A percentile compares a stretch with the other conserved stretches of the same genome.
Conservation (phyloP, 1,140 invertebrate species). For the Nebria ingens region DNA sequence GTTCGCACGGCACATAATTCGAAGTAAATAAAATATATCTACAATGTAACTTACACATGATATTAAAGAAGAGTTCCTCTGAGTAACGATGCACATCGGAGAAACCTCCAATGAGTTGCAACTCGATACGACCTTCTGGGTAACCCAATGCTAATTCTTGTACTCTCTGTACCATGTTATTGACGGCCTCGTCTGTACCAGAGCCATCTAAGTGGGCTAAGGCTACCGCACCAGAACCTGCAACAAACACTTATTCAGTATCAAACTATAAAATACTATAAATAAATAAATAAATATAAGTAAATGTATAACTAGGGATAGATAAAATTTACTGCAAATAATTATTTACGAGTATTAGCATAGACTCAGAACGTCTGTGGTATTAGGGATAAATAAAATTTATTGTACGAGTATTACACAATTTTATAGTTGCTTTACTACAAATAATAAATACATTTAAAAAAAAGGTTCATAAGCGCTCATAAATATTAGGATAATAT, state of each 20-base stretch:
- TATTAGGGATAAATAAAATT: too few relatives aligned
- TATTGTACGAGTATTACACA: too few relatives aligned
- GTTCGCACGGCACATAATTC: not conserved
- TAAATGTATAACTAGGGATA: too few relatives aligned
- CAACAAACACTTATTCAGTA: slow-evolving; percentile 15
- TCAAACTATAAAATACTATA: not conserved
- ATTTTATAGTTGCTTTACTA: too few relatives aligned
- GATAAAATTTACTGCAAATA: too few relatives aligned
- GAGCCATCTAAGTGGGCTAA: slow-evolving; percentile 83
- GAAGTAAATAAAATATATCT: not conserved
- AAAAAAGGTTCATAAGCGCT: too few relatives aligned
- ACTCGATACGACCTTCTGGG: slow-evolving; percentile 74
- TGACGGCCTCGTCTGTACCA: slow-evolving; percentile 69
- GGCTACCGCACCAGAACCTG: slow-evolving; percentile 78
- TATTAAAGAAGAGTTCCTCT: slow-evolving; percentile 80
- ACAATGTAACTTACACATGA: slow-evolving; percentile 65
- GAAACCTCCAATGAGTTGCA: slow-evolving; percentile 85
- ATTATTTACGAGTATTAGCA: too few relatives aligned
- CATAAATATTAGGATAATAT: too few relatives aligned
- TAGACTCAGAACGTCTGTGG: too few relatives aligned
- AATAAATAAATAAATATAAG: not conserved
- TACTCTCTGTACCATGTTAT: slow-evolving; percentile 67
- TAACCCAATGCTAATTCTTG: slow-evolving; percentile 74
- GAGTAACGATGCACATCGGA: slow-evolving; percentile 70
- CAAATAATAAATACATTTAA: too few relatives aligned